Evolutionary conservation across 2,113 vertebrate genomes (phyloP).

Genomic region (Saimiri boliviensis): DNA sequence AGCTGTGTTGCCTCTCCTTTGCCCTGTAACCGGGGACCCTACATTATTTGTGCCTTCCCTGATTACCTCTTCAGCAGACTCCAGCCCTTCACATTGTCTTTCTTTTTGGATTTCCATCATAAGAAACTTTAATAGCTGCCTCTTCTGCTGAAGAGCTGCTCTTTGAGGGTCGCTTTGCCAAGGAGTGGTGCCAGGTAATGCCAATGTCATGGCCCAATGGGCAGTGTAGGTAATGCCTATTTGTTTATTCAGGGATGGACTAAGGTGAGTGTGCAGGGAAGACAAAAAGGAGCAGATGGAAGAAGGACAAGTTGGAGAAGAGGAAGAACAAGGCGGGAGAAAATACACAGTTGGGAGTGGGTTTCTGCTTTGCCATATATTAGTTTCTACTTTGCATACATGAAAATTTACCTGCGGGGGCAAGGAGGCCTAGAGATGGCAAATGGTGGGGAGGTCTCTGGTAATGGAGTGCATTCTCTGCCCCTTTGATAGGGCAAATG

Average conservation of each 20-base stretch:
- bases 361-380: not conserved
- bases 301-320: not conserved
- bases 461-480: not conserved
- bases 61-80: not conserved
- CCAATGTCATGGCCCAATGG: not conserved
- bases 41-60: not conserved
- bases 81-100: not conserved
- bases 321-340: not conserved
- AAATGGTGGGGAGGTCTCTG: not conserved
- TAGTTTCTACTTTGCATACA: not conserved
- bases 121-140: not conserved
- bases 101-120: not conserved
- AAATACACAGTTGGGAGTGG: not conserved
- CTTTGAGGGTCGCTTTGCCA: not conserved
- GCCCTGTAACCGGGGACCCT: not conserved
- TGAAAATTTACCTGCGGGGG: not conserved
- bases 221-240: not conserved
- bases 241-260: too few relatives aligned
- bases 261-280: not conserved
- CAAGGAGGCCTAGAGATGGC: not conserved
- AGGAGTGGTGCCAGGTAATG: not conserved
- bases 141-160: not conserved
- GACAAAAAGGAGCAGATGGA: not conserved
- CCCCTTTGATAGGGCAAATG: conserved; percentile 9
- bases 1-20: not conserved